Evolutionary conservation across 2,797 vertebrate genomes (phyloP), one percentile per base, ranked within the genome.

Genomic region (Australoheros facetus): DNA sequence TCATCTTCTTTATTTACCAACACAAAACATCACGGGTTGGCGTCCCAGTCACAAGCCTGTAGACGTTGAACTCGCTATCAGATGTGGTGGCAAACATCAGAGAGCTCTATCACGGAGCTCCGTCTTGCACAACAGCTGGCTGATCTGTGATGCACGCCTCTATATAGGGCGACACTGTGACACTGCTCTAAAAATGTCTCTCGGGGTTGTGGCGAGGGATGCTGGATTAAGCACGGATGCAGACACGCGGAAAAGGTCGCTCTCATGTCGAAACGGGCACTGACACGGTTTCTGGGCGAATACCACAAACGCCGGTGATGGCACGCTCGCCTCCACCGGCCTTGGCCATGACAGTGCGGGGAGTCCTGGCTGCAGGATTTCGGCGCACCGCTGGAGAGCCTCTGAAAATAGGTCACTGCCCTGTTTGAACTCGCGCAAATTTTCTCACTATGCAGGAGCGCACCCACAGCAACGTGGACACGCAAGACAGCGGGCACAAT

Each of bases 351-450:
- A 74, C 81, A 76, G 85, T 45, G 60, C 4, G 56, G 56, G 75
- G 59, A 80, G 76, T 84, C 56, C 81, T 1, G 75, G 73, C 79
- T 77, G 81, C 59, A 62, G 69, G 85, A 76, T 81, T 34, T 72
- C 62, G n/a, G 48, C 34, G 84, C 82, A 90, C 90, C 84, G 85
- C 87, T 91, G 86, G 80, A 90, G 60, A 84, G 74, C 13, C 80
- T 84, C 84, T 42, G 73, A 83, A 92, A 92, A 94, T 91, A 92
- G 94, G 93, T 95, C 94, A 94, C 82, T 87, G 85, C 87, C 87
- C 91, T 70, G 90, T 75, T 83, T 89, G 88, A 92, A 93, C 89
- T 83, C 84, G 71, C 37, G 80, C 76, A 56, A 56, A 72, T 74
- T 56, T 78, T 34, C 62, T 78, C 75, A 72, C 76, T 81, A 59